A percentile compares a stretch with the other conserved stretches of the same genome.
Evolutionary conservation across 1,140 invertebrate species (phyloP).

Genomic region (Drosophila lacteicornis): DNA sequence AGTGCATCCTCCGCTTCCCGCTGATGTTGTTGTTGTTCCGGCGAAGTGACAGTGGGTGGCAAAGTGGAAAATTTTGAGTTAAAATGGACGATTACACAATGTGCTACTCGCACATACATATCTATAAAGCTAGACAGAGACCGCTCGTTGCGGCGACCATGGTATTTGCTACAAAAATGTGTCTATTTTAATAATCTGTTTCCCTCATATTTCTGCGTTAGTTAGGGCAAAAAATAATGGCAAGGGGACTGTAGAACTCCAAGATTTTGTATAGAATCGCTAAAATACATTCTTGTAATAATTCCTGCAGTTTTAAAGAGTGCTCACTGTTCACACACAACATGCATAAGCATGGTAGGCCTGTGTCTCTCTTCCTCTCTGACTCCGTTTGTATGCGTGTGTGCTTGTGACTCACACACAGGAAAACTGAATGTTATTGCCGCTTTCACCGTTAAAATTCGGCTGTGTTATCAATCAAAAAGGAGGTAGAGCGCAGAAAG

Average conservation of each 20-base stretch:
- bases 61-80: slow-evolving; percentile 26
- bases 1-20: slow-evolving; percentile 15
- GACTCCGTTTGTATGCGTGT: slow-evolving; percentile 6
- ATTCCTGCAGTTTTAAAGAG: neutral
- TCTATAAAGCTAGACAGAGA: neutral
- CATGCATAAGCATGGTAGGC: slow-evolving; percentile 14
- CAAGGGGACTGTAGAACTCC: neutral
- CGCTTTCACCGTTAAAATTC: slow-evolving; percentile 41
- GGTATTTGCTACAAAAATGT: neutral
- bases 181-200: slow-evolving; percentile 10
- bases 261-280: neutral
- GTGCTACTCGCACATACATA: slow-evolving; percentile 22
- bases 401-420: slow-evolving; percentile 23
- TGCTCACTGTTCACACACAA: slow-evolving; percentile 1
- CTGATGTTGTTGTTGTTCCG: slow-evolving; percentile 45
- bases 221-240: neutral
- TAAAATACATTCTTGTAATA: neutral
- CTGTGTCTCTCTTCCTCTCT: slow-evolving; percentile 1
- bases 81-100: slow-evolving; percentile 67
- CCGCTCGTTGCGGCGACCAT: neutral
- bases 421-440: slow-evolving; percentile 19
- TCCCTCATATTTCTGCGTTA: neutral
- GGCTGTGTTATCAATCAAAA: slow-evolving; percentile 17
- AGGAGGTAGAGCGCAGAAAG: slow-evolving; percentile 13
- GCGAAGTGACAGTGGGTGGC: slow-evolving; percentile 30